Evolutionary conservation across 2,113 vertebrate genomes (phyloP).

Genomic region (Agapornis roseicollis): DNA sequence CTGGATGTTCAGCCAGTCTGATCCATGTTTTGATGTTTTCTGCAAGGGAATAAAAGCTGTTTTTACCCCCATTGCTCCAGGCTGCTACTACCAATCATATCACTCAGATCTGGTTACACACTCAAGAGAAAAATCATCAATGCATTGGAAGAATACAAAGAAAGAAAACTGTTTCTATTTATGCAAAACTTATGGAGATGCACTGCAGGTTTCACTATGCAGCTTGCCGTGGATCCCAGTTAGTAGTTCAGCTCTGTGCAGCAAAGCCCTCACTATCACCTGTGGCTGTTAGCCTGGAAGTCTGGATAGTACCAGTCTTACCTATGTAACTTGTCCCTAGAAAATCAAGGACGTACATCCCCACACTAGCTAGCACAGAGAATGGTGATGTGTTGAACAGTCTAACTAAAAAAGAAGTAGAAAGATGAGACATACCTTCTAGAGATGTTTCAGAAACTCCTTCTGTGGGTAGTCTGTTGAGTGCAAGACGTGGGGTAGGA

Average conservation of each 20-base stretch:
- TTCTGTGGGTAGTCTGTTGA: background rate
- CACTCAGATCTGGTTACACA: background rate
- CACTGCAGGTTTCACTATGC: background rate
- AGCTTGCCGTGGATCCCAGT: background rate
- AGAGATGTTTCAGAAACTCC: background rate
- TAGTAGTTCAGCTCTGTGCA: background rate
- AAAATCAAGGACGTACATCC: background rate
- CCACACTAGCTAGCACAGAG: background rate
- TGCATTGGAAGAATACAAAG: background rate
- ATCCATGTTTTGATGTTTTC: constrained; percentile 40
- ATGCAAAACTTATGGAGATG: background rate
- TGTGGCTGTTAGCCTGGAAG: background rate
- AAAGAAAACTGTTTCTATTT: background rate
- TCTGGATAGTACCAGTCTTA: accelerated
- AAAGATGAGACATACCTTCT: background rate
- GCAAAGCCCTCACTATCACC: background rate
- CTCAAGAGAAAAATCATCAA: constrained; percentile 12
- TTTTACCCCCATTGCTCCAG: background rate
- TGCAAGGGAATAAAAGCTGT: background rate
- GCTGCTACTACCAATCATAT: constrained; percentile 11
- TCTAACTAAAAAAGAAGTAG: background rate
- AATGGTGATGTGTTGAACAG: background rate
- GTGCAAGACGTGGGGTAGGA: accelerated
- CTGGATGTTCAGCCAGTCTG: constrained; percentile 56
- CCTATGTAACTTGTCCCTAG: background rate